Evolutionary conservation across 2,888 invertebrate genomes (phyloP).

Genomic region (Drosophila ezoana): DNA sequence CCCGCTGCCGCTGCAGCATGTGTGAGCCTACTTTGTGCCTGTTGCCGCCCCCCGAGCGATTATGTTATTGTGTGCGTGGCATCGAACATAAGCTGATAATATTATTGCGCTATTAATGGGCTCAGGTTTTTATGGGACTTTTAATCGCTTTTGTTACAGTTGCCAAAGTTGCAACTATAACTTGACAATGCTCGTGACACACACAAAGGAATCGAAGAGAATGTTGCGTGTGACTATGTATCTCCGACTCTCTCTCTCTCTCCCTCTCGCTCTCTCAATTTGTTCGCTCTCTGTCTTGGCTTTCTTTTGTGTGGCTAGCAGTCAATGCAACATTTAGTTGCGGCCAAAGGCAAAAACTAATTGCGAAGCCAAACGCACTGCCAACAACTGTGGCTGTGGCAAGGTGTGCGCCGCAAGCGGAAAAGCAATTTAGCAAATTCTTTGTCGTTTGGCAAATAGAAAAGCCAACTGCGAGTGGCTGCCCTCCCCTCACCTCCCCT

Average conservation of each 20-base stretch:
- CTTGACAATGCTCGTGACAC: slow-evolving; percentile 54
- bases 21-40: slow-evolving; percentile 39
- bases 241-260: slow-evolving; percentile 2
- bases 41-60: slow-evolving; percentile 27
- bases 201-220: slow-evolving; percentile 43
- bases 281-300: neutral
- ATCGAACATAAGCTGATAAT: slow-evolving; percentile 80
- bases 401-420: slow-evolving; percentile 50
- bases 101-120: slow-evolving; percentile 81
- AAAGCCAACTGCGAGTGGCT: slow-evolving; percentile 62
- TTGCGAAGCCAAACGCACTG: slow-evolving; percentile 77
- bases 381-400: slow-evolving; percentile 42
- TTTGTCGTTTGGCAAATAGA: slow-evolving; percentile 74
- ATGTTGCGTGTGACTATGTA: slow-evolving; percentile 51
- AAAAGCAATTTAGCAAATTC: slow-evolving; percentile 81
- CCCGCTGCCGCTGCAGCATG: slow-evolving; percentile 11
- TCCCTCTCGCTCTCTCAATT: neutral
- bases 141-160: slow-evolving; percentile 82
- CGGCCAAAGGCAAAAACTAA: slow-evolving; percentile 69
- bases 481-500: neutral
- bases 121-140: slow-evolving; percentile 81
- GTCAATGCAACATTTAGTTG: slow-evolving; percentile 73
- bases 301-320: slow-evolving; percentile 47
- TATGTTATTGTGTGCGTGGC: slow-evolving; percentile 55
- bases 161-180: slow-evolving; percentile 75